Base-by-base conservation (phyloP, 1,140 invertebrate species). In the Dendroctonus valens region DNA sequence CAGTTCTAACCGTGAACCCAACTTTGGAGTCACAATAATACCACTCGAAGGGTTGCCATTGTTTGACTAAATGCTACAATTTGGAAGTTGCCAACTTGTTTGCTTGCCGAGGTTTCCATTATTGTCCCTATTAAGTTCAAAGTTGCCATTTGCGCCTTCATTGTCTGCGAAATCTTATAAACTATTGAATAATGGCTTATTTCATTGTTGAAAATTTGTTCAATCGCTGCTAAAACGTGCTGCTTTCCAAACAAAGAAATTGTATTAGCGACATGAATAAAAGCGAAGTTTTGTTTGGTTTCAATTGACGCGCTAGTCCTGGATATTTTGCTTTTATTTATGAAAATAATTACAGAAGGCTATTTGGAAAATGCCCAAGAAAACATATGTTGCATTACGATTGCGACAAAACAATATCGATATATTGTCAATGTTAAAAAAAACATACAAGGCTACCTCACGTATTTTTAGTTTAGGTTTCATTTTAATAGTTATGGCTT, bases 51-150 rank as follows among this genome's bases (percentile, higher is more conserved):
- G 70, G 73, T 65, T 41, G 75, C 71, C 72, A 75, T 77, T 77
- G 75, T 77, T 77, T 77, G 75, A 76, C 75, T 77, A 77, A 77
- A 77, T 77, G 74, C 72, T 76, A 77, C 73, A 77, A 77, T 77
- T 77, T 77, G 76, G 75, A 77, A 77, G 75, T 77, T 77, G 74
- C 67, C 75, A 75, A 77, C 71, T 77, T 76, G 75, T 76, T 76
- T 75, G 74, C 70, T 61, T 68, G 73, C 66, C 70, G 70, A 73
- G 75, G 74, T 76, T 77, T 77, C 75, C 74, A 77, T 77, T 76
- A 77, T 77, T 77, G 66, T 70, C 69, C 69, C 67, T 70, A 70
- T 68, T 70, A 76, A 74, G 74, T 75, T 75, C 68, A 74, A 67
- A 75, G 70, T 75, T 76, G 73, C 75, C 75, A 75, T 76, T 76